Base-by-base conservation (phyloP, 2,888 invertebrate genomes). In the Cataglyphis rosenhaueri region DNA sequence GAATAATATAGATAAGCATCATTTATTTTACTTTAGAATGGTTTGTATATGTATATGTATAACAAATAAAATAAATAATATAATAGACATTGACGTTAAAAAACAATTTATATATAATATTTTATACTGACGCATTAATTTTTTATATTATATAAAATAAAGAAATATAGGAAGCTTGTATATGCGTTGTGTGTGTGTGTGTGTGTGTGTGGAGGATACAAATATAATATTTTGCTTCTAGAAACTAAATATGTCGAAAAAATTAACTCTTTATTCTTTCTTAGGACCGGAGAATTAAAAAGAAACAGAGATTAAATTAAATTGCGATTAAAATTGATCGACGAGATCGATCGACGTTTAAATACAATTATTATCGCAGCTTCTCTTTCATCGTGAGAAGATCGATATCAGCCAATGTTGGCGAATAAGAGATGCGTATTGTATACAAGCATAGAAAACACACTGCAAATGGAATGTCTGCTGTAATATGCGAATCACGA, bases 401-500 rank as follows among this genome's bases (percentile, higher is more conserved):
- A 74, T 64, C 48, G 21, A 64, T 44, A 62, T 74, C 74, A 74
- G 21, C 73, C 73, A n/a, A 25, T 5, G 15, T 55, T 15, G 35
- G 18, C 71, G 9, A 71, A 57, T 59, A 21, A 62, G 44, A 59
- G n/a, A 70, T 18, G 57, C 32, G 68, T 68, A 38, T 35, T 21
- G 29, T 55, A 15, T 18, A 38, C 66, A 38, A 25, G n/a, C 44
- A 57, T 15, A 15, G 10, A 68, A 61, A 76, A 78, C 44, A 68
- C 21, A 38, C 41, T 29, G 41, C 57, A 70, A 90, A 88, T 85
- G 84, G 85, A 89, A 90, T 52, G n/a, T 85, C 81, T 68, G 68
- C 25, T 29, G 62, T 78, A 83, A 82, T 82, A 85, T 84, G 85
- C 85, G 84, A 84, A 84, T 87, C 85, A 87, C 84, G 84, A 55